Conservation (phyloP, 2,113 vertebrate genomes). For the Climacteris rufus region DNA sequence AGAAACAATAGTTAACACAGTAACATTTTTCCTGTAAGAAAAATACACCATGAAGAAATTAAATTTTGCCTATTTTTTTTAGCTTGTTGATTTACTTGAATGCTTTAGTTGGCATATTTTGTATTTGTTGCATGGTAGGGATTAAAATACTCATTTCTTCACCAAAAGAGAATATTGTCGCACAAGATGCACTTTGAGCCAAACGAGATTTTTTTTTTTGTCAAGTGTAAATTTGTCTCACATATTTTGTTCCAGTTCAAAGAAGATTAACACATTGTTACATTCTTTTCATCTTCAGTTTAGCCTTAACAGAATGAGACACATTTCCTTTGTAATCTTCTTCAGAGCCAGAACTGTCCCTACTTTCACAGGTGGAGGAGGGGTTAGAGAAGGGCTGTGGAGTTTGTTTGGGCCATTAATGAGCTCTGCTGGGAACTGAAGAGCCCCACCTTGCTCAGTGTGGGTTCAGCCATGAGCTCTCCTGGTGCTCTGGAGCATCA, state of each 20-base stretch:
- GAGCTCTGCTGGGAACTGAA: not conserved
- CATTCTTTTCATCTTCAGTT: not conserved
- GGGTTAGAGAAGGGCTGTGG: not conserved
- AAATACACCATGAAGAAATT: conserved; percentile 55
- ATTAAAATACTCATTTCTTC: conserved; percentile 49
- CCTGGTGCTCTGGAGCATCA: not conserved
- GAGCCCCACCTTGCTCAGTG: not conserved
- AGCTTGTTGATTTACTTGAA: conserved; percentile 40
- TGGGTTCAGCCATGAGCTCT: not conserved
- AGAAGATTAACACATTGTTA: not conserved
- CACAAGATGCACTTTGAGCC: not conserved
- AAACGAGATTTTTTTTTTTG: not conserved
- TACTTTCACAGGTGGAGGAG: not conserved
- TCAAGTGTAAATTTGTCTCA: conserved; percentile 31
- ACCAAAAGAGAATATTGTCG: not conserved
- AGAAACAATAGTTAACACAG: conserved; percentile 49
- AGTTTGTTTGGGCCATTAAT: not conserved
- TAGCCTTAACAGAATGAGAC: not conserved
- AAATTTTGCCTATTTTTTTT: conserved; percentile 11
- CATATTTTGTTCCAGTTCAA: conserved; percentile 25
- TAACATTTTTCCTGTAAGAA: conserved; percentile 47
- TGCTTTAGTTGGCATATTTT: not conserved
- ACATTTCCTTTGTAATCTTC: not conserved
- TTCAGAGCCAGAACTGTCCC: not conserved
- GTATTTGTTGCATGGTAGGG: conserved; percentile 12